Evolutionary conservation across 2,113 vertebrate species (phyloP).

Genomic region (Edolisoma coerulescens): DNA sequence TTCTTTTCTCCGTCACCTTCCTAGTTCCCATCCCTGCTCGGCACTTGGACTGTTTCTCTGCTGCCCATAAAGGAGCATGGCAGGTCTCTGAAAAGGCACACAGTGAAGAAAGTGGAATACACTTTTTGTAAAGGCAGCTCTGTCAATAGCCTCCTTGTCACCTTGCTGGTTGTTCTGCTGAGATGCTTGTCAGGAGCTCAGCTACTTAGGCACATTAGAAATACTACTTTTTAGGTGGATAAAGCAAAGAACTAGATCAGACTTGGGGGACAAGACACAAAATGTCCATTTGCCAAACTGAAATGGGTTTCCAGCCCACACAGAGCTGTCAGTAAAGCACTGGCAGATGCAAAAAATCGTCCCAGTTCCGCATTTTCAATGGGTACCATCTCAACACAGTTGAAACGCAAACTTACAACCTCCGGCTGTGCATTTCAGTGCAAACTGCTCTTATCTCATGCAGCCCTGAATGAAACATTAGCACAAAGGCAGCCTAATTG

Average conservation of each 20-base stretch:
- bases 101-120: slow-evolving; percentile 8
- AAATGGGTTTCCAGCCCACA: slow-evolving; percentile 47
- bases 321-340: slow-evolving; percentile 52
- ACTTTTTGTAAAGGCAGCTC: not conserved
- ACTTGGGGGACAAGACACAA: slow-evolving; percentile 50
- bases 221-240: not conserved
- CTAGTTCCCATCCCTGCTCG: not conserved
- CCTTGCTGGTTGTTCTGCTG: slow-evolving; percentile 52
- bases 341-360: slow-evolving; percentile 20
- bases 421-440: not conserved
- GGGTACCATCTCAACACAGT: slow-evolving; percentile 47
- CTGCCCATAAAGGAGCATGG: not conserved
- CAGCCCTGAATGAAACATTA: not conserved
- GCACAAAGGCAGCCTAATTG: slow-evolving; percentile 23
- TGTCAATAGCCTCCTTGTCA: not conserved
- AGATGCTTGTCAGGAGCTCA: slow-evolving; percentile 31
- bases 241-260: slow-evolving; percentile 57
- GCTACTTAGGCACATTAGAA: not conserved
- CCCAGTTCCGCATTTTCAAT: slow-evolving; percentile 47
- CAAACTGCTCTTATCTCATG: slow-evolving; percentile 31
- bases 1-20: not conserved
- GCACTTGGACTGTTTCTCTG: not conserved
- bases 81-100: slow-evolving; percentile 63
- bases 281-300: slow-evolving; percentile 51
- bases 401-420: slow-evolving; percentile 51